Percentiles rank a stretch among this genome's conserved stretches.
phyloP scores from a whole-genome alignment of 2,113 vertebrate species.

The Anoura caudifer region DNA sequence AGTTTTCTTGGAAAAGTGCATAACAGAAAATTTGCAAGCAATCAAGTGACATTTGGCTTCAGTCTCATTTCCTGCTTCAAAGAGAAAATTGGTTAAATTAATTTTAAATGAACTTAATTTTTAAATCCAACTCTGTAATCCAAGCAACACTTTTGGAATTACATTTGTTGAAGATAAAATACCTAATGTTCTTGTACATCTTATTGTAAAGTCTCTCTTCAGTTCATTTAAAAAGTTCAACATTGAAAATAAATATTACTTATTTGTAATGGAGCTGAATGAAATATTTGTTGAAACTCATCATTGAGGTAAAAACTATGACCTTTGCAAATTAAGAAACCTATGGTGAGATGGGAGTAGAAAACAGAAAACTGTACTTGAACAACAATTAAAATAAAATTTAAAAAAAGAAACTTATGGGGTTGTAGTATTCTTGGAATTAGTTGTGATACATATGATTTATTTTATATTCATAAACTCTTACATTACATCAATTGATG shows the following conservation, averaged over 20 bases:
- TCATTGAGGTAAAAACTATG: neutral
- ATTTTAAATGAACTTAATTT: slow-evolving; percentile 6
- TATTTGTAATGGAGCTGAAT: neutral
- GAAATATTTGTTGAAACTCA: neutral
- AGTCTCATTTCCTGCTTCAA: neutral
- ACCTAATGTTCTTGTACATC: neutral
- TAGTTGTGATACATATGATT: neutral
- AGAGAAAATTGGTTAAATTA: neutral
- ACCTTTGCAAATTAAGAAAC: neutral
- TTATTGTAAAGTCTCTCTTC: neutral
- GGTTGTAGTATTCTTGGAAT: neutral
- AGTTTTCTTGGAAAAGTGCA: neutral
- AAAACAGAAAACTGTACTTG: too few species aligned
- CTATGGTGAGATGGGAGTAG: too few species aligned
- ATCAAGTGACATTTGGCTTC: neutral
- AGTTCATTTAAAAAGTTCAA: neutral
- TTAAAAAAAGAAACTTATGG: too few species aligned
- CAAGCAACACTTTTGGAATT: neutral
- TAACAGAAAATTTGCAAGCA: neutral
- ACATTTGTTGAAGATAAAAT: neutral
- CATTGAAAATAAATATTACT: neutral
- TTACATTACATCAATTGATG: neutral
- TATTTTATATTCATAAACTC: neutral
- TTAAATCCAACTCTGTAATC: neutral
- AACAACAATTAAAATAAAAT: too few species aligned